A percentile compares a stretch with the other conserved stretches of the same genome.
phyloP scores from a whole-genome alignment of 2,797 vertebrate genomes.

The Oreochromis mossambicus region DNA sequence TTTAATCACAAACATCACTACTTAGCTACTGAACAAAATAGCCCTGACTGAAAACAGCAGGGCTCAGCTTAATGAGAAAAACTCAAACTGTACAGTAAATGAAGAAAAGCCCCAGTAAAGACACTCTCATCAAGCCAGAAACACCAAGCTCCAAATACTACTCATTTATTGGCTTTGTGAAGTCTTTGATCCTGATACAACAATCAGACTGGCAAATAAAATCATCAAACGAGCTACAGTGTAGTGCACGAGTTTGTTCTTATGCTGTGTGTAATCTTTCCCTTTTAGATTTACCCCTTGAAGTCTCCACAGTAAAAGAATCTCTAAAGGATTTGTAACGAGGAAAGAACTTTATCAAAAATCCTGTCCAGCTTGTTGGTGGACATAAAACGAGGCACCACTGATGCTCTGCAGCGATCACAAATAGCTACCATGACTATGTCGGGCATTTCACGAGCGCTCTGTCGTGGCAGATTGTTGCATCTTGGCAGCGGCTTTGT shows the following conservation, averaged over 20 bases:
- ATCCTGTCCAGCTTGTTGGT: neutral
- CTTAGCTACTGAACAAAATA: neutral
- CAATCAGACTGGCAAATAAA: constrained; percentile 20
- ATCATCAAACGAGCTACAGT: constrained; percentile 31
- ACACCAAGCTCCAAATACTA: neutral
- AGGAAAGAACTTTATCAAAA: constrained; percentile 5
- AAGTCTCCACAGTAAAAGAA: neutral
- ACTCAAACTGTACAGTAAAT: neutral
- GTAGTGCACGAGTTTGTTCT: constrained; percentile 18
- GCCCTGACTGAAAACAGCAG: neutral
- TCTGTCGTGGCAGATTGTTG: constrained; percentile 29
- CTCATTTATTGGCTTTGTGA: constrained; percentile 24
- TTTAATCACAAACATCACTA: neutral
- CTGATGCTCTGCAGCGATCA: neutral
- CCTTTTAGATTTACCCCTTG: constrained; percentile 1
- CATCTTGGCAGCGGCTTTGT: constrained; percentile 17
- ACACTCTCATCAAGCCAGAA: neutral
- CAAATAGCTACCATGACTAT: neutral
- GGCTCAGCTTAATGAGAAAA: neutral
- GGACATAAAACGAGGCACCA: neutral
- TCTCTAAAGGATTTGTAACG: neutral
- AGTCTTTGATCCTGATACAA: constrained; percentile 43
- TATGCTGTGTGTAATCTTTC: constrained; percentile 1
- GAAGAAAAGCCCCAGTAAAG: neutral
- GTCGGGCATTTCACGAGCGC: neutral